Conservation (phyloP, 2,113 vertebrate species). For the Loxodonta africana region DNA sequence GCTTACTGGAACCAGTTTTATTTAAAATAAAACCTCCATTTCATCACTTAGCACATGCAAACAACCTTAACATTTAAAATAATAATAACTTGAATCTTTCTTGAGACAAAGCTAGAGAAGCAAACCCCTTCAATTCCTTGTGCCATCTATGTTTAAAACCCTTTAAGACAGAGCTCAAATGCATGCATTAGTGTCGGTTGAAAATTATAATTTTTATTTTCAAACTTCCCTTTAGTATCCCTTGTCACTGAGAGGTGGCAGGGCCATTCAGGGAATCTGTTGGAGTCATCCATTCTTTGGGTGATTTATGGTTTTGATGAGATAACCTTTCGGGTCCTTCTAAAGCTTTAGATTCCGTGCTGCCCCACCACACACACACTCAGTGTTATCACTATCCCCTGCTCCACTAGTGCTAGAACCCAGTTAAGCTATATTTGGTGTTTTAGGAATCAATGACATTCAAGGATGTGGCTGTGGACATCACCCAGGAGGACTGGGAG, state of each 20-base stretch:
- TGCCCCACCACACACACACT: neutral
- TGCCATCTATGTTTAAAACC: neutral
- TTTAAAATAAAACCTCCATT: neutral
- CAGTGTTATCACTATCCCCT: neutral
- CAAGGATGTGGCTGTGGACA: conserved; percentile 82
- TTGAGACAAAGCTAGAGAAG: neutral
- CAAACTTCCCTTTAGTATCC: neutral
- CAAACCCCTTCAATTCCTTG: neutral
- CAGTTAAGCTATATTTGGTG: conserved; percentile 29
- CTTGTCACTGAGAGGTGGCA: neutral
- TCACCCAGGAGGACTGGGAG: conserved; percentile 84
- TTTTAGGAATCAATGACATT: conserved; percentile 82
- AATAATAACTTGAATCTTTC: neutral
- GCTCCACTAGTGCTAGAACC: neutral
- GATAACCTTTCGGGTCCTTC: neutral
- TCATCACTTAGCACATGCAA: neutral
- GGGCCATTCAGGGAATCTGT: neutral
- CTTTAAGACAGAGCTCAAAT: neutral
- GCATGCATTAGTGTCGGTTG: neutral
- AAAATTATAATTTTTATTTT: conserved; percentile 49
- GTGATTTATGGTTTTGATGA: neutral
- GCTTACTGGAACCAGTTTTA: neutral
- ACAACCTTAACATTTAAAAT: conserved; percentile 8
- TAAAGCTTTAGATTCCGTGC: neutral
- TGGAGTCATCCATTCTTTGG: neutral